Percentiles rank a stretch among this genome's conserved stretches.
Evolutionary conservation across 2,113 vertebrate genomes (phyloP).

Genomic region (Mus pahari): DNA sequence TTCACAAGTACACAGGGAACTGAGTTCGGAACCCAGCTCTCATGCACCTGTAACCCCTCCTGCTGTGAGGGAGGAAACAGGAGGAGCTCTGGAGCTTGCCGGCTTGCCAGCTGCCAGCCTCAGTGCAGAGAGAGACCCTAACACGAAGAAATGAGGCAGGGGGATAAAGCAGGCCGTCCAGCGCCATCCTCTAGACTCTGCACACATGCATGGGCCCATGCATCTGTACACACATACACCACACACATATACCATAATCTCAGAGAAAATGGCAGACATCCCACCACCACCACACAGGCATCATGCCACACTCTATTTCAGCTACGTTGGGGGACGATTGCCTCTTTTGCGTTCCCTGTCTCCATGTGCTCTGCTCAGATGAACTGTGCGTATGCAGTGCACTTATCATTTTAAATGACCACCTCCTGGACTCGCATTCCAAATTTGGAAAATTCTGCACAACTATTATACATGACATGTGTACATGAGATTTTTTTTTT

Average conservation of each 20-base stretch:
- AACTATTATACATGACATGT: not conserved
- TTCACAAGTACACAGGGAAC: not conserved
- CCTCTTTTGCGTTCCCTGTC: slow-evolving; percentile 9
- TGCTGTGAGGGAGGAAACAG: not conserved
- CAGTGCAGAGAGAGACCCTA: not conserved
- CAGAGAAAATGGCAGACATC: not conserved
- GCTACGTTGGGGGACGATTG: not conserved
- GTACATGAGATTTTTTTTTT: not conserved
- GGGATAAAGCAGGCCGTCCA: not conserved
- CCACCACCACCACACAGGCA: not conserved
- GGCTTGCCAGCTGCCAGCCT: too few species aligned
- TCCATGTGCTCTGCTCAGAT: not conserved
- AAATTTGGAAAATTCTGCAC: not conserved
- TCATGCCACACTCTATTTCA: not conserved
- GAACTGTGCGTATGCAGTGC: not conserved
- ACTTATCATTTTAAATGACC: not conserved
- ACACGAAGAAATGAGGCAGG: not conserved
- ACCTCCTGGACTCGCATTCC: not conserved
- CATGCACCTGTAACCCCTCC: not conserved
- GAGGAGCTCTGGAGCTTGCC: not conserved
- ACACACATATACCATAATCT: not conserved
- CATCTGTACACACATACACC: not conserved
- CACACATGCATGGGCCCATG: not conserved
- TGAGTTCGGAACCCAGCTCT: not conserved
- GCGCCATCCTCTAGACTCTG: not conserved